These are phyloP conservation scores for Okapia johnstoni DNA, from an alignment of 2,113 vertebrate species.

Conservation along the genomic window DNA sequence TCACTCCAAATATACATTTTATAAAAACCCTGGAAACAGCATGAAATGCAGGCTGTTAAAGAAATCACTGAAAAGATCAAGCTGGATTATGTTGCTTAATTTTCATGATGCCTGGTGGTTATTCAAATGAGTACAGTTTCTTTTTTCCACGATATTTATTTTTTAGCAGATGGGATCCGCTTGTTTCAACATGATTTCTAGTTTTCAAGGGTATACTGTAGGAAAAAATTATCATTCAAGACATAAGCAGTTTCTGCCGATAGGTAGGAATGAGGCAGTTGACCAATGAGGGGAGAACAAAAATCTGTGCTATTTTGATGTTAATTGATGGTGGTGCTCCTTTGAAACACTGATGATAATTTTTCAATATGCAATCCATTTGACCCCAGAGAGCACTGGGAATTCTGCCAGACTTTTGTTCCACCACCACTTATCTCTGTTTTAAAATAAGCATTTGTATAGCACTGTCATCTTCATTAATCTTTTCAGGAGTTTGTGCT, in stretches of 20 bases:
- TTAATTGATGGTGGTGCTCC: background rate
- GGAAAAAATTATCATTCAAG: background rate
- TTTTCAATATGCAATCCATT: background rate
- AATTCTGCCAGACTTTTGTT: background rate
- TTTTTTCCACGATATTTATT: background rate
- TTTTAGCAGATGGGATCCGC: background rate
- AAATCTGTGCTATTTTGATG: background rate
- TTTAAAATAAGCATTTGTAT: background rate
- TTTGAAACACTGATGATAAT: background rate
- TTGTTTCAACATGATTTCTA: slow-evolving; percentile 9
- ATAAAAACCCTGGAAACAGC: background rate
- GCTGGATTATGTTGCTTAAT: background rate
- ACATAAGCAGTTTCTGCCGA: background rate
- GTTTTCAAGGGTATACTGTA: background rate
- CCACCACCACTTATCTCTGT: background rate
- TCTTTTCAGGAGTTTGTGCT: background rate
- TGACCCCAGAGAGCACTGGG: background rate
- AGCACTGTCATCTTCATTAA: background rate
- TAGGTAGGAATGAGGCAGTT: background rate
- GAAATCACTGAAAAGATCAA: background rate
- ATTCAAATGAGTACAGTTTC: slow-evolving; percentile 5
- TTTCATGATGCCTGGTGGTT: background rate
- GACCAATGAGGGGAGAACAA: background rate
- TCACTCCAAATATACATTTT: background rate
- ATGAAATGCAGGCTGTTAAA: background rate